phyloP scores from a whole-genome alignment of 2,797 vertebrate genomes.

The Girardinus metallicus region DNA sequence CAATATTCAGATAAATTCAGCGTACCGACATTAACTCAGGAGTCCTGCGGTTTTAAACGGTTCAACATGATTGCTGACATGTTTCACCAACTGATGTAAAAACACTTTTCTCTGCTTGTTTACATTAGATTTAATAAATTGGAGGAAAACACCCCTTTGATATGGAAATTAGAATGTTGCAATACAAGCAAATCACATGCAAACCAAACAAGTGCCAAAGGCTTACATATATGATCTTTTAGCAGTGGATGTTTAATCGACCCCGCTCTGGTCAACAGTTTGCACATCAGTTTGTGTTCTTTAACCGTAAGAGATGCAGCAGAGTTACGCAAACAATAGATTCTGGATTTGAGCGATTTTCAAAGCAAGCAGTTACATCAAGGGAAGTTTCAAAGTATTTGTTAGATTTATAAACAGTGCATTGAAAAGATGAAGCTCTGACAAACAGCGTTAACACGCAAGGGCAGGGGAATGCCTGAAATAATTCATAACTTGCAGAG shows the following conservation, averaged over 20 bases:
- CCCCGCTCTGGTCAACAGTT: conserved; percentile 29
- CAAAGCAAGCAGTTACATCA: conserved; percentile 30
- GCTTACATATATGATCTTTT: conserved; percentile 19
- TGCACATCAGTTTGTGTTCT: background rate
- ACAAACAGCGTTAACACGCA: background rate
- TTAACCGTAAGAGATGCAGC: conserved; percentile 18
- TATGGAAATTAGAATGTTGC: conserved; percentile 57
- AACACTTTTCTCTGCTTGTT: conserved; percentile 29
- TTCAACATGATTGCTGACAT: background rate
- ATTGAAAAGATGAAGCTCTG: conserved; percentile 3
- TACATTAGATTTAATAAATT: conserved; percentile 32
- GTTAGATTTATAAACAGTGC: conserved; percentile 20
- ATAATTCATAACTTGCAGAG: background rate
- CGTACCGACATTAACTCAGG: background rate
- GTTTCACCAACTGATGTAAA: conserved; percentile 34
- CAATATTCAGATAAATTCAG: conserved; percentile 1
- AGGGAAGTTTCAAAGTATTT: conserved; percentile 34
- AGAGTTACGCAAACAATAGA: conserved; percentile 22
- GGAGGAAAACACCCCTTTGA: conserved; percentile 40
- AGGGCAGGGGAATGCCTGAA: no score
- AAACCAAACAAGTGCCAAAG: conserved; percentile 28
- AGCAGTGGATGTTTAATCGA: conserved; percentile 36
- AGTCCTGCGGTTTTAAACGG: background rate
- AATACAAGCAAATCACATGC: conserved; percentile 52
- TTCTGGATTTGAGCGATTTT: conserved; percentile 18